Conservation (phyloP, 2,797 vertebrate genomes). For the Halcyon chelicuti region DNA sequence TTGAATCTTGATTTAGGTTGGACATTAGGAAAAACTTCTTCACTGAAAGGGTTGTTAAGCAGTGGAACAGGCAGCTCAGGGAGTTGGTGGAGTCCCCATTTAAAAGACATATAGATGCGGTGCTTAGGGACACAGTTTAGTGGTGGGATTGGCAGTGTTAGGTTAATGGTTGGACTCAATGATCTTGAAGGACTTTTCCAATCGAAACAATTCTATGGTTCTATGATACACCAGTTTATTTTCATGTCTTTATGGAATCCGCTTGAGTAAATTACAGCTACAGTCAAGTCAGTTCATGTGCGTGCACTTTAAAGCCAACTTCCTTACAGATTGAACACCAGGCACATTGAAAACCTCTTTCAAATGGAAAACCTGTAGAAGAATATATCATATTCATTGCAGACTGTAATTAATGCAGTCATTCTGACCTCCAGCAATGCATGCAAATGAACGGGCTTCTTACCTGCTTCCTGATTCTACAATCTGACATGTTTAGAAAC, state of each 20-base stretch:
- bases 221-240: accelerated
- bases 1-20: no score
- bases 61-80: no score
- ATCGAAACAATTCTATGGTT: no score
- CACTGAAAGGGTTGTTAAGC: no score
- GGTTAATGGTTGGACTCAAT: no score
- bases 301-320: neutral
- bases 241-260: neutral
- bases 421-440: accelerated
- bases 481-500: accelerated
- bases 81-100: no score
- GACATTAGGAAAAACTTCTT: no score
- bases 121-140: no score
- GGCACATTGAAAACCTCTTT: neutral
- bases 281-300: accelerated
- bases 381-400: accelerated
- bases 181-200: no score
- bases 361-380: neutral
- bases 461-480: neutral
- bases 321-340: neutral
- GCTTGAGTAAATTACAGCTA: neutral
- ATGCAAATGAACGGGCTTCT: accelerated
- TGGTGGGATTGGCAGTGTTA: no score
- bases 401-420: neutral
- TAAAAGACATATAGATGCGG: no score